A percentile compares a stretch with the other conserved stretches of the same genome.
Evolutionary conservation across 2,888 invertebrate genomes (phyloP).

Genomic region (Drepanosiphum platanoidis): DNA sequence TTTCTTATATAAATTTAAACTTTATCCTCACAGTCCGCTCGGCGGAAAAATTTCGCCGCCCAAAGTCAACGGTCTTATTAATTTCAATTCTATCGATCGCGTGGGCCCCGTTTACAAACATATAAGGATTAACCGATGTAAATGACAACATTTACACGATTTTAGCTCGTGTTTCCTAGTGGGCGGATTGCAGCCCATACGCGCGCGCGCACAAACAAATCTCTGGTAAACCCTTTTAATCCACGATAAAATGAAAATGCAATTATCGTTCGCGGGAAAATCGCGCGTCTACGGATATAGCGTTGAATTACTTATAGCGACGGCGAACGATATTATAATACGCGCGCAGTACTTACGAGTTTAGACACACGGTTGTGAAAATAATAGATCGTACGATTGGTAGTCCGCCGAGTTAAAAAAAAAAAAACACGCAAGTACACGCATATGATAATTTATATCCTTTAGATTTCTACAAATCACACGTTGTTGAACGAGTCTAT

Average conservation of each 20-base stretch:
- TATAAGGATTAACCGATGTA: not conserved
- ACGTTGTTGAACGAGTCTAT: no score
- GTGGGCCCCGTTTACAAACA: not conserved
- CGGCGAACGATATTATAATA: slow-evolving; percentile 4
- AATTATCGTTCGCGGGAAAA: slow-evolving; percentile 14
- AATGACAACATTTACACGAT: not conserved
- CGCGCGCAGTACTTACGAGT: not conserved
- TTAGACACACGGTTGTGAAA: not conserved
- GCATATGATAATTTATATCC: no score
- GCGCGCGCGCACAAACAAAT: not conserved
- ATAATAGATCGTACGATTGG: not conserved
- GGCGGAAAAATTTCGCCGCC: no score
- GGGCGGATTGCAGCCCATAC: not conserved
- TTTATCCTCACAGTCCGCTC: no score
- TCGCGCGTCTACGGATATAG: not conserved
- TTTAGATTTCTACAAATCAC: no score
- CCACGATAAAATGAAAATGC: slow-evolving; percentile 22
- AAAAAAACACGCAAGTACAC: no score
- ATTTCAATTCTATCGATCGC: not conserved
- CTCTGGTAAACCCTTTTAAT: slow-evolving; percentile 24
- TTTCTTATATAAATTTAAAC: no score
- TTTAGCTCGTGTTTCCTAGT: not conserved
- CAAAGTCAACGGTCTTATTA: not conserved
- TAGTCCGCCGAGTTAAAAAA: no score
- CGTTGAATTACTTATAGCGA: not conserved